Conservation (phyloP, 2,888 invertebrate genomes). For the Troglohyphantes excavatus region DNA sequence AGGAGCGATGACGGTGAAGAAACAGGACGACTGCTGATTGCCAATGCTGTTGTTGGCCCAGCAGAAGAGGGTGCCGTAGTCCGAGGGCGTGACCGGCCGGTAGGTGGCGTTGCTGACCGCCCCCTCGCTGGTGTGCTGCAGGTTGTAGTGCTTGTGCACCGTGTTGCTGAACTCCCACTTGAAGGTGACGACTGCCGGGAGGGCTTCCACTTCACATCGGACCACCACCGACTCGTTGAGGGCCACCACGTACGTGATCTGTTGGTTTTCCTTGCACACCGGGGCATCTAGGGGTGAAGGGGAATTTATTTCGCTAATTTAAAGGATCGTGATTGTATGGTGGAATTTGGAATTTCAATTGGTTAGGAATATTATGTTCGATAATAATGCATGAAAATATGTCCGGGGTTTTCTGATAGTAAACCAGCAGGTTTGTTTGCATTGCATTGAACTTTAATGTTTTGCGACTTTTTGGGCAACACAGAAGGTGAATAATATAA, state of each 20-base stretch:
- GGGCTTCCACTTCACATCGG: slow-evolving; percentile 73
- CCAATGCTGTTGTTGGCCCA: slow-evolving; percentile 76
- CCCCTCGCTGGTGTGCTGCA: slow-evolving; percentile 62
- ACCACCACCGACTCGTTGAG: slow-evolving; percentile 68
- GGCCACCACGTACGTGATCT: slow-evolving; percentile 67
- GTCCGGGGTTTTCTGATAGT: no score
- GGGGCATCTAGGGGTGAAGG: slow-evolving; percentile 57
- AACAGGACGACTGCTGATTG: slow-evolving; percentile 72
- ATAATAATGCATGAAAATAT: no score
- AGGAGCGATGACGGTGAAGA: slow-evolving; percentile 75
- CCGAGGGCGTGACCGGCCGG: slow-evolving; percentile 47
- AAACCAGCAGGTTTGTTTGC: no score
- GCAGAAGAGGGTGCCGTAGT: slow-evolving; percentile 74
- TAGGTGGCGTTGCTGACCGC: slow-evolving; percentile 73
- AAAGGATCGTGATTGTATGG: no score
- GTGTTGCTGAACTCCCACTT: slow-evolving; percentile 78
- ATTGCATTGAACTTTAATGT: no score
- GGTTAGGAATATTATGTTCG: no score
- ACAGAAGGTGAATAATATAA: no score
- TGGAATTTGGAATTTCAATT: no score
- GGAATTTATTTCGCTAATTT: no score
- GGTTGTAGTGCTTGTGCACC: slow-evolving; percentile 67
- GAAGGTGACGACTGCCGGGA: slow-evolving; percentile 68
- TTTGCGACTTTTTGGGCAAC: no score
- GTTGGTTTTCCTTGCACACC: slow-evolving; percentile 68